Base-by-base conservation (phyloP, 2,113 vertebrate species). In the Tragelaphus imberbis region DNA sequence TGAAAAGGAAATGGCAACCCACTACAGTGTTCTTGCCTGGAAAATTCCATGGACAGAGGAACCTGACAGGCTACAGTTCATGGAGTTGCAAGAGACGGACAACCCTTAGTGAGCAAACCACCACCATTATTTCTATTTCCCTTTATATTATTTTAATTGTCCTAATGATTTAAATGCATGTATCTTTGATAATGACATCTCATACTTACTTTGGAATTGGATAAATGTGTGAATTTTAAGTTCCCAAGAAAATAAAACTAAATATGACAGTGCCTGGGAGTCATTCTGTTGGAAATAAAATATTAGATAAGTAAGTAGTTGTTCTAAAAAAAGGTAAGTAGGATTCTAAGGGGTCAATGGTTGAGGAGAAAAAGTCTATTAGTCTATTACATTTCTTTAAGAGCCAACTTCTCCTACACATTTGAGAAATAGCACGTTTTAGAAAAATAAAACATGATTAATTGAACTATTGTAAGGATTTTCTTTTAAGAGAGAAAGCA, bases 381-480 rank as follows among this genome's bases (percentile, higher is more conserved):
- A 93, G 36, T 84, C n/a, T 6, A 71, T 85, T 92, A 49, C 1
- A 21, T 84, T 96, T 91, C 14, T 30, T 97, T 95, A 15, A 91
- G 1, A 97, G 84, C 13, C 40, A 97, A 53, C 6, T 90, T 86
- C 65, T 96, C 71, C 59, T 65, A 95, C 80, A 79, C 49, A 49
- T 84, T 86, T 96, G 84, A 90, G 65, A 93, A 97, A 95, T 90
- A 87, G 86, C 19, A 91, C 65, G 65, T 53, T 97, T 95, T 82
- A 80, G 49, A 91, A 77, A 90, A 30, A 90, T 47, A 95, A 94
- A 98, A 40, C 17, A 84, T 58, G 58, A 97, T 95, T 97, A 96
- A 95, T 82, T 96, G 65, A 97, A 92, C 91, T 90, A 95, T 96
- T 89, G 90, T 80, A 95, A 84, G 9, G 47, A 81, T 79, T 95